Base-by-base conservation (phyloP, 1,140 invertebrate species). In the Pseudomyrmex dendroicus region DNA sequence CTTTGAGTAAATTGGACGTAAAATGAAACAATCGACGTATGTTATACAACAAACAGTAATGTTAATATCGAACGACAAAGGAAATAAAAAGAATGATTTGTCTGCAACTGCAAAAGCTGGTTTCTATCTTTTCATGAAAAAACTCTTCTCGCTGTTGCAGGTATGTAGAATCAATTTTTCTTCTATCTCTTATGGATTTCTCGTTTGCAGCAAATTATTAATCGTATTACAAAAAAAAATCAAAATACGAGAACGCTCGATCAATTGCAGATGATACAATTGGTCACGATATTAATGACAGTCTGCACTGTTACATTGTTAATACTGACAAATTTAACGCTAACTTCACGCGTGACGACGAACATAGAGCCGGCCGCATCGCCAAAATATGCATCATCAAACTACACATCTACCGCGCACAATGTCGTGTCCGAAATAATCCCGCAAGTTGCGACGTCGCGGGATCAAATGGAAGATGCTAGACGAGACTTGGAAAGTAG, bases 181-280 rank as follows among this genome's bases (percentile, higher is more conserved):
- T 48, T 13, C 63, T 12, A 66, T 17, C 9, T 1, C 9, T 25
- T 25, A 25, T 25, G 10, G 57, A 17, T 59, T 59, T 22, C 8
- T 22, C 0, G 57, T 9, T 35, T 35, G 35, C 35, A 7, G 35
- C 35, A 35, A 35, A 35, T 35, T 35, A 35, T 7, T 35, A 35
- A 35, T 35, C 35, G 5, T 35, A 5, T 35, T 35, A 35, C 5
- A 35, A 35, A 35, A 7, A 5, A 7, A 5, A 35, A 35, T 35
- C 5, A 35, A 35, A 35, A 35, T 35, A 35, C 56, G 15, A 50
- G 46, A 8, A 35, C 10, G 8, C 64, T 61, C 9, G 20, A 22
- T 73, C 50, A 56, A 50, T 73, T 63, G 25, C 61, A 88, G 87
- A 88, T 83, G 61, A 56, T 74, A n/a, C 77, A 88, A 17, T 62